Evolutionary conservation across 2,113 vertebrate genomes (phyloP), one percentile per base, ranked within the genome.

Genomic region (Sula dactylatra): DNA sequence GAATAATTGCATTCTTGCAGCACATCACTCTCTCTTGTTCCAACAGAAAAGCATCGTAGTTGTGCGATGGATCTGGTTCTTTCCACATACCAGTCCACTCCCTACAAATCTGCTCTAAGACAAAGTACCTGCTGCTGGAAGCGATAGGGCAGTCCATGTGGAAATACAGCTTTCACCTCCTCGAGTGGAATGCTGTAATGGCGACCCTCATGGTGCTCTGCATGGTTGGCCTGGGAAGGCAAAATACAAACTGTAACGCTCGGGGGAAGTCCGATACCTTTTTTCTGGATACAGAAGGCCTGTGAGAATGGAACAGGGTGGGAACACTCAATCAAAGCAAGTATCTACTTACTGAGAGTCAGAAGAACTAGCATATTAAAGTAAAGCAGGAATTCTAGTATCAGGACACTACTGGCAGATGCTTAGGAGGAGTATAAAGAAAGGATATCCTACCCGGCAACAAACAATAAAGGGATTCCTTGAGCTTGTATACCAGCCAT

Each of bases 61-160:
- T 21, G 13, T 59, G 12, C 3, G 2, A 7, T 2, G 32, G 47
- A 32, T 10, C 32, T 56, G 27, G 15, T 25, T 56, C 70, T 47
- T 45, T 32, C 55, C 47, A 40, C 14, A 1, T 3, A 8, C 22
- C 8, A 11, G 31, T 5, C 25, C 24, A 0, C 32, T 7, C 25
- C 59, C 44, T 32, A 17, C 31, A 7, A 6, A 34, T 3, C 11
- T 5, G 22, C 31, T 32, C 7, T 6, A 10, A 25, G 42, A 31
- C 26, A 32, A 9, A 65, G 14, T 94, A 99, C 99, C 99, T 99
- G 99, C 86, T 97, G 94, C 77, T 96, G 97, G 97, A 98, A 99
- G 24, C 98, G 98, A 3, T 34, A 24, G 10, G 99, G 99, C 31
- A 99, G 97, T 9, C 99, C 99, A 0, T 99, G 98, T 5, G 99